Base-by-base conservation (phyloP, 2,113 vertebrate species). In the Cercocebus atys region DNA sequence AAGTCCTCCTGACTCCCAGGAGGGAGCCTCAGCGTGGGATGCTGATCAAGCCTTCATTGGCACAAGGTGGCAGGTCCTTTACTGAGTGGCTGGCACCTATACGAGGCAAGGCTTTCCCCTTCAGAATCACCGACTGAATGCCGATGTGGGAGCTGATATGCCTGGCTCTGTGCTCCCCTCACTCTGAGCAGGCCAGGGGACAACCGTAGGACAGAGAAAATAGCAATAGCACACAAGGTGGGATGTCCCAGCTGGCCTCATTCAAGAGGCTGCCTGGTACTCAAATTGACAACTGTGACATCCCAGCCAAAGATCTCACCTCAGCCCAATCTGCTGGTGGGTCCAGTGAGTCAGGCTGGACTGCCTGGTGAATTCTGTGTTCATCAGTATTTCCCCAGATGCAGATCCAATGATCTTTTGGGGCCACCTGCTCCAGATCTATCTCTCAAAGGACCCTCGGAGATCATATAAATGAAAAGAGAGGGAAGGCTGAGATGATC, bases 181-280 rank as follows among this genome's bases (percentile, higher is more conserved):
- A 45, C 40, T 68, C 18, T 38, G 57, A 61, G 66, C 17, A 22
- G 66, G 25, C 30, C 59, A 52, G 35, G 72, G 50, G 27, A 80
- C 10, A n/a, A 22, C 0, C 1, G 18, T 0, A 27, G 68, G 45
- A 18, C 20, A 81, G 61, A 45, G 47, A 68, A 13, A 82, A 43
- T 0, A 55, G 84, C 22, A 50, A 16, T n/a, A 23, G 76, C 22
- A 10, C 1, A 16, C 6, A 64, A 52, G n/a, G 4, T 0, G 38
- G 40, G 38, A 38, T 2, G 8, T 30, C 85, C 82, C 11, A 13
- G 45, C 22, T 55, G 18, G 35, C 83, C 27, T 50, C 43, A 64
- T 43, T 50, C 45, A 22, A 61, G 68, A 80, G 57, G 76, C 75
- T 47, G 23, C 75, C 66, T 61, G 82, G 30, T 2, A 23, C 18